Conservation (phyloP, 2,888 invertebrate genomes). For the Pandemis corylana region DNA sequence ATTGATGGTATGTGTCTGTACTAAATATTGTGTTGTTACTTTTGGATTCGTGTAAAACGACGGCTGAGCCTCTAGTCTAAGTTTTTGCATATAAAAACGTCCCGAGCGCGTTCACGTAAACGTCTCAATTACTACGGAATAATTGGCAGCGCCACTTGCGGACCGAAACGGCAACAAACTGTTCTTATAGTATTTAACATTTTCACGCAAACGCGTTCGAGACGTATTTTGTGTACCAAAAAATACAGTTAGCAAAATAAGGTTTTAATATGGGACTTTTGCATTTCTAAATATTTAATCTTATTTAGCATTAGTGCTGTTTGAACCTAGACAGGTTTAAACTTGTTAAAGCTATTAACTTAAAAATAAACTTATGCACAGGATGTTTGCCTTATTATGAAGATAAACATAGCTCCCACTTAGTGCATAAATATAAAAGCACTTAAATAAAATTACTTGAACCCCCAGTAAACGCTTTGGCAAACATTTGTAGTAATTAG, state of each 20-base stretch:
- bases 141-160: too few relatives aligned
- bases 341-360: background rate
- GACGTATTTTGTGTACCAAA: too few relatives aligned
- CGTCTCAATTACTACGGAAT: too few relatives aligned
- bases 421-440: conserved; percentile 3
- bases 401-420: conserved; percentile 5
- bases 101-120: too few relatives aligned
- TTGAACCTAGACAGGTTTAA: background rate
- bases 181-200: too few relatives aligned
- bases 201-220: too few relatives aligned
- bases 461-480: background rate
- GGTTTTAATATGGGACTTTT: background rate
- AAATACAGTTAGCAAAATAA: too few relatives aligned
- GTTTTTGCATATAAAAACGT: too few relatives aligned
- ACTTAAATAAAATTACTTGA: background rate
- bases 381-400: conserved; percentile 10
- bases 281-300: background rate
- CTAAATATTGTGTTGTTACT: background rate
- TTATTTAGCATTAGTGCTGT: background rate
- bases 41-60: background rate
- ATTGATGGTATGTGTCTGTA: conserved; percentile 31
- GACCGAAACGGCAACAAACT: too few relatives aligned
- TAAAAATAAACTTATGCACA: conserved; percentile 7
- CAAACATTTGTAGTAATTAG: background rate
- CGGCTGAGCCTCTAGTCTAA: too few relatives aligned